A percentile compares a stretch with the other conserved stretches of the same genome.
Evolutionary conservation across 2,797 vertebrate species (phyloP).

Genomic region (Microctenopoma lineatum): DNA sequence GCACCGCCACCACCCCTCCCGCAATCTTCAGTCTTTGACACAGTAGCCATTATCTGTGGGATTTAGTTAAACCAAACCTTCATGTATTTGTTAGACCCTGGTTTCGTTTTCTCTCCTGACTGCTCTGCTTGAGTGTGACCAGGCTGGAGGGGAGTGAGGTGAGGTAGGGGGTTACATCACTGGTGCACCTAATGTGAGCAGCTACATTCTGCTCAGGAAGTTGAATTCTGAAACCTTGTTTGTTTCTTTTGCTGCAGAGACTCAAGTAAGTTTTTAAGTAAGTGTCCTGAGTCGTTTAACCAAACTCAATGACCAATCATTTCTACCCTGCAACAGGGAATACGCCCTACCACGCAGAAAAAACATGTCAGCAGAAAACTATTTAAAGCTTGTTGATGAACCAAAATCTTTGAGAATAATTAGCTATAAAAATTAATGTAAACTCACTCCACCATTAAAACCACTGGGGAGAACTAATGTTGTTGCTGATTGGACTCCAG

Average conservation of each 20-base stretch:
- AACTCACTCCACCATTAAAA: no score
- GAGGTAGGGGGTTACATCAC: slow-evolving; percentile 45
- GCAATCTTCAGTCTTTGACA: slow-evolving; percentile 97
- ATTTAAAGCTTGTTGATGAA: no score
- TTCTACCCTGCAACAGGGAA: neutral
- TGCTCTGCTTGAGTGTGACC: slow-evolving; percentile 83
- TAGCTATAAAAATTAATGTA: no score
- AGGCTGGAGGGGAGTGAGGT: slow-evolving; percentile 18
- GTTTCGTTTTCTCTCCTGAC: slow-evolving; percentile 85
- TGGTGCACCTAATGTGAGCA: slow-evolving; percentile 31
- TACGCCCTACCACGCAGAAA: no score
- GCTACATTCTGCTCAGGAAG: slow-evolving; percentile 13
- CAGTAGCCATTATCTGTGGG: slow-evolving; percentile 98
- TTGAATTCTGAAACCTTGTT: no score
- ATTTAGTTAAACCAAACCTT: slow-evolving; percentile 95
- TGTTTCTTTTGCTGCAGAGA: no score
- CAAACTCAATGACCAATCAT: neutral
- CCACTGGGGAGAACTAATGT: no score
- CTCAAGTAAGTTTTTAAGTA: no score
- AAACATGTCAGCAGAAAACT: neutral
- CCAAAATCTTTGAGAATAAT: no score
- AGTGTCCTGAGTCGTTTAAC: neutral
- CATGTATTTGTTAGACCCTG: slow-evolving; percentile 94
- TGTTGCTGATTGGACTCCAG: no score
- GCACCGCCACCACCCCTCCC: slow-evolving; percentile 92